Evolutionary conservation across 2,797 vertebrate genomes (phyloP).

Genomic region (Takifugu ocellatus): DNA sequence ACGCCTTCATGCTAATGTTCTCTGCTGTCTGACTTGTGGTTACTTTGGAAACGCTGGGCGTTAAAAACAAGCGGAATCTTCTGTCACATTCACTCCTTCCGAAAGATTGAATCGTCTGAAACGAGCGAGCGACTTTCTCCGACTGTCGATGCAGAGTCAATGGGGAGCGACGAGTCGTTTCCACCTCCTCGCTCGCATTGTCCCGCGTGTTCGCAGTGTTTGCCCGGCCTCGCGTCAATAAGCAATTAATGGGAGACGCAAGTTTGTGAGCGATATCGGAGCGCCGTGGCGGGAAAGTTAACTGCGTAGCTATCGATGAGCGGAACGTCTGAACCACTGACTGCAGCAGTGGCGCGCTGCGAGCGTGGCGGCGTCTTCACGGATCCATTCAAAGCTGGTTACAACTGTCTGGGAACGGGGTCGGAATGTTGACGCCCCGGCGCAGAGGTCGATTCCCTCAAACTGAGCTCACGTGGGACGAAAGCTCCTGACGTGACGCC

Average conservation of each 20-base stretch:
- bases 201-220: neutral
- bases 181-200: neutral
- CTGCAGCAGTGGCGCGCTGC: neutral
- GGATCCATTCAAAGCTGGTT: conserved; percentile 29
- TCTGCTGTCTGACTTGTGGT: no score
- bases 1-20: no score
- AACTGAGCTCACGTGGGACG: conserved; percentile 35
- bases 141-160: neutral
- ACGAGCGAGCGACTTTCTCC: no score
- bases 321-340: conserved; percentile 2
- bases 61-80: neutral
- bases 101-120: no score
- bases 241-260: conserved; percentile 18
- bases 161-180: neutral
- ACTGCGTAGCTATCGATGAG: neutral
- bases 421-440: neutral
- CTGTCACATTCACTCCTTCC: neutral
- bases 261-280: conserved; percentile 13
- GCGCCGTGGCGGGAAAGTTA: conserved; percentile 14
- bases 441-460: conserved; percentile 42
- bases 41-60: no score
- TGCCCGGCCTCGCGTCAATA: conserved; percentile 15
- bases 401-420: conserved; percentile 12
- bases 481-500: conserved; percentile 42
- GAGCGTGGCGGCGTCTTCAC: conserved; percentile 11